Conservation (phyloP, 1,140 invertebrate species). For the Leptopilina boulardi region DNA sequence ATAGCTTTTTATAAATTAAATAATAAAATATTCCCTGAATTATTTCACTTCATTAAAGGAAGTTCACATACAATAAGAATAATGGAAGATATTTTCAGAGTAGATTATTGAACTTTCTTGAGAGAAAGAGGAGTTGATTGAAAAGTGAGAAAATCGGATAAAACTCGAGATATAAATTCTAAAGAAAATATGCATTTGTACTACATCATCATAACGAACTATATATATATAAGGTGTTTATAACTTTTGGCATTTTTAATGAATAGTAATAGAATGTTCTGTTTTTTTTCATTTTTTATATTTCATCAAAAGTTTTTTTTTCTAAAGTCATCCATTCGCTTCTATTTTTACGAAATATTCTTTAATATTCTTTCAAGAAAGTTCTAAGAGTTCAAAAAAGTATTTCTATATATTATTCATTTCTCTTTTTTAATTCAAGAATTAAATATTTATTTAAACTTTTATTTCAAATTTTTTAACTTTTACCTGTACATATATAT, state of each 20-base stretch:
- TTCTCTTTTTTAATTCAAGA: too few relatives aligned
- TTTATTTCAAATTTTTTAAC: too few relatives aligned
- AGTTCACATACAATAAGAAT: background rate
- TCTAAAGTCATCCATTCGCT: too few relatives aligned
- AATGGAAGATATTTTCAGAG: background rate
- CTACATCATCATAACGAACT: background rate
- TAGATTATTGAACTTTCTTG: background rate
- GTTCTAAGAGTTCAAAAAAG: too few relatives aligned
- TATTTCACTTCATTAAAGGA: constrained; percentile 10
- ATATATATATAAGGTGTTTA: background rate
- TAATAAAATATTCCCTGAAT: background rate
- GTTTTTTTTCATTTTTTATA: too few relatives aligned
- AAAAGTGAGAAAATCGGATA: background rate
- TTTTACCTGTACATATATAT: too few relatives aligned
- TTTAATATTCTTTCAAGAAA: too few relatives aligned
- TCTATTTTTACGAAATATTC: too few relatives aligned
- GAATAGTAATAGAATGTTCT: background rate
- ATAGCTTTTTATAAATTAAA: constrained; percentile 9
- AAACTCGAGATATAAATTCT: background rate
- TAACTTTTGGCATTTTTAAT: background rate
- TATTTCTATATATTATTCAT: too few relatives aligned
- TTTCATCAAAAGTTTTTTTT: too few relatives aligned
- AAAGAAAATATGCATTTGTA: background rate
- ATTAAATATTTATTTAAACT: too few relatives aligned
- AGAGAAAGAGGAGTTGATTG: background rate